Conservation (phyloP, 2,888 invertebrate genomes). For the Adela reaumurella region DNA sequence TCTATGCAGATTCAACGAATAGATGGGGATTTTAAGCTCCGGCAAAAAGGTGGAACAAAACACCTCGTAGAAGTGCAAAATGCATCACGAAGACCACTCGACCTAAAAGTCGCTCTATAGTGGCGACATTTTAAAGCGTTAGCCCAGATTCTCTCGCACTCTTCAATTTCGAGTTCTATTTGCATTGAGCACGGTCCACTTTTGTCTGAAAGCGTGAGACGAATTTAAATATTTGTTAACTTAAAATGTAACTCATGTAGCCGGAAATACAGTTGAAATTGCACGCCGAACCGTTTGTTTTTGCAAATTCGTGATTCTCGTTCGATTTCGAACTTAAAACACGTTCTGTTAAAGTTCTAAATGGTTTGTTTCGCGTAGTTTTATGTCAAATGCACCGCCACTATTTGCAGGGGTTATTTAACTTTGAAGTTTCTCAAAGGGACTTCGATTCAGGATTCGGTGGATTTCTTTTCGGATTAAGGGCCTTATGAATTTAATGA, state of each 20-base stretch:
- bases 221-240: conserved; percentile 56
- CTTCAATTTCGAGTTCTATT: background rate
- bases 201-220: conserved; percentile 24
- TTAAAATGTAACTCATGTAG: conserved; percentile 56
- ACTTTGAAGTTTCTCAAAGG: conserved; percentile 55
- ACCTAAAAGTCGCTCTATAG: too few relatives aligned
- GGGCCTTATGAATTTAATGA: conserved; percentile 53
- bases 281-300: conserved; percentile 48
- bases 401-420: conserved; percentile 39
- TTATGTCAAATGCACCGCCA: conserved; percentile 12
- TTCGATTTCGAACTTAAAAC: conserved; percentile 26
- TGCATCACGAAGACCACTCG: too few relatives aligned
- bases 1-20: too few relatives aligned
- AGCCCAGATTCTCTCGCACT: background rate
- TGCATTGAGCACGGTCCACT: conserved; percentile 20
- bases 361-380: conserved; percentile 13
- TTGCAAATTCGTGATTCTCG: conserved; percentile 19
- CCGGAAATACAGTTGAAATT: conserved; percentile 56
- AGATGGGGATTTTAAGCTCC: too few relatives aligned
- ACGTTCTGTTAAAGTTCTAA: conserved; percentile 20
- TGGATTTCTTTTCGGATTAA: conserved; percentile 55
- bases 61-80: too few relatives aligned
- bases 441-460: conserved; percentile 49
- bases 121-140: background rate
- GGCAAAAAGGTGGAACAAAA: too few relatives aligned